Base-by-base conservation (phyloP, 2,888 invertebrate genomes). In the Netelia virgata region DNA sequence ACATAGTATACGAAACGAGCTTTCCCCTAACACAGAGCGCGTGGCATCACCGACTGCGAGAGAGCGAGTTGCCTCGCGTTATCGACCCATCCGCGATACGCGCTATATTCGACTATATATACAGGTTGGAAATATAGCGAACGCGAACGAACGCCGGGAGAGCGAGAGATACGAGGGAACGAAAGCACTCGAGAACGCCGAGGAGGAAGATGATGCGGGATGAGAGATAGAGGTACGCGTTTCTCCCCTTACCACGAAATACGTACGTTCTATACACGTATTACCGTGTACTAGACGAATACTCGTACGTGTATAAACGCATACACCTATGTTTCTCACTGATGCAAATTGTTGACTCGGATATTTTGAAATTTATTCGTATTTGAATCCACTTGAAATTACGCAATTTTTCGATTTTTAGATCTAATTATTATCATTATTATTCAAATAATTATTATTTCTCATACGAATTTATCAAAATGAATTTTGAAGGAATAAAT, bases 21-120 rank as follows among this genome's bases (percentile, higher is more conserved):
- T 3, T 23, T 20, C 57, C 43, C 43, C 36, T 28, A 64, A 43
- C 18, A 64, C 64, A 41, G 64, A 64, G 43, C 41, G 64, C 41
- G 41, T 64, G 90, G 90, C 90, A 91, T 91, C 89, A 89, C 89
- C 89, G 90, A 89, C 90, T 11, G 57, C 36, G 74, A 50, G 28
- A 76, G 55, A 76, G 90, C 88, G 90, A 91, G 90, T 90, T 91
- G 89, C 90, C 36, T 69, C 74, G 92, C 92, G 91, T 92, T 93
- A 93, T 93, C 93, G 93, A 93, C 93, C 93, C 92, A 91, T 91
- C 90, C 90, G 86, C 88, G 86, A 88, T 84, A 77, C 59, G 61
- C 73, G 89, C 89, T 91, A 87, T 88, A 90, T 90, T 89, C 88
- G 87, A 89, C 88, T 84, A 74, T 80, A 79, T 18, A 80, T 73